A percentile compares a stretch with the other conserved stretches of the same genome.
These are phyloP conservation scores for Pollimyrus isidori DNA, from an alignment of 2,113 vertebrate species.

Conservation along the genomic window DNA sequence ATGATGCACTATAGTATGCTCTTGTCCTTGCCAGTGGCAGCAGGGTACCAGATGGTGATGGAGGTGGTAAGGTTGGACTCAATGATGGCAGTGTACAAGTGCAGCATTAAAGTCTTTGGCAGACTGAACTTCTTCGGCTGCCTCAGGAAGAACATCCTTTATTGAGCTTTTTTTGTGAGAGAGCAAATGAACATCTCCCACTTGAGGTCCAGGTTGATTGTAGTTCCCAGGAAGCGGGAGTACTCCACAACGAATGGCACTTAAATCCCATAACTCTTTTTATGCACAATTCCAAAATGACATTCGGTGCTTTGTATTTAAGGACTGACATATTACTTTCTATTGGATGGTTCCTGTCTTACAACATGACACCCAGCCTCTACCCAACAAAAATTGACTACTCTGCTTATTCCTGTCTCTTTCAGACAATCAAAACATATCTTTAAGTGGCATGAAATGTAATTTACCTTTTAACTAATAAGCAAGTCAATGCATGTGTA, in stretches of 20 bases:
- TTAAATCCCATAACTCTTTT: neutral
- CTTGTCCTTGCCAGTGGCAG: too few species aligned
- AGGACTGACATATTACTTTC: neutral
- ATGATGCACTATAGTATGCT: too few species aligned
- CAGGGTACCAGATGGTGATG: too few species aligned
- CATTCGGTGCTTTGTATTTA: neutral
- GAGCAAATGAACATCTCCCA: too few species aligned
- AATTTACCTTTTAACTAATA: neutral
- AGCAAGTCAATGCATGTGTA: neutral
- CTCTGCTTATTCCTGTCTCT: neutral
- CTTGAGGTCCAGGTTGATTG: too few species aligned
- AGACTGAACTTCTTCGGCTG: too few species aligned
- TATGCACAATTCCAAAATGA: neutral
- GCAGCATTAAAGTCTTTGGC: too few species aligned
- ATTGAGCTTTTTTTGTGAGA: too few species aligned
- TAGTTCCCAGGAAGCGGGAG: too few species aligned
- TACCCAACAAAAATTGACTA: neutral
- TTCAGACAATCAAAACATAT: neutral
- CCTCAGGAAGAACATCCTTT: too few species aligned
- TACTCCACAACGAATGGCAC: neutral
- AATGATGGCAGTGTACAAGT: neutral
- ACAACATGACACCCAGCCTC: neutral
- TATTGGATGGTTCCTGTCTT: neutral
- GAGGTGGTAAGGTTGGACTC: too few species aligned
- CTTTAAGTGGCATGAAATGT: neutral